Conservation (phyloP, 2,888 invertebrate species). For the Chelonus formosanus region DNA sequence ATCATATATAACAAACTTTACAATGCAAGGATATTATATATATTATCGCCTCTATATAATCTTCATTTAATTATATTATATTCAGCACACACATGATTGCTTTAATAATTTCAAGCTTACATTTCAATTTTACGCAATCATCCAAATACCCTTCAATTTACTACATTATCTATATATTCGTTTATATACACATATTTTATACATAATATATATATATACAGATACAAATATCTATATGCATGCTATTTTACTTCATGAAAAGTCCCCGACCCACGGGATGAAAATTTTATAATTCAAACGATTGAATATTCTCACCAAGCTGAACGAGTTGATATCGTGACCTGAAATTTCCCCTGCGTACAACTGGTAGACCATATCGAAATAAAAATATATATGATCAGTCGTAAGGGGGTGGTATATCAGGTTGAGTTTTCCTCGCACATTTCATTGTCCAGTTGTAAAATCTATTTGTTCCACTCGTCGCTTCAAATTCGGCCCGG, state of each 20-base stretch:
- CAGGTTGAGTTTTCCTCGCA: constrained; percentile 2
- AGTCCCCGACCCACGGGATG: constrained; percentile 43
- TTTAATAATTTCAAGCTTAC: constrained; percentile 49
- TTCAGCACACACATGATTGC: constrained; percentile 54
- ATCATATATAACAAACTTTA: constrained; percentile 37
- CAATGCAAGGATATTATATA: constrained; percentile 23
- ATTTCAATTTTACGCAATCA: constrained; percentile 39
- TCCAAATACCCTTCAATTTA: background rate
- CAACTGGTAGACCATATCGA: background rate
- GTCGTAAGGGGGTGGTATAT: background rate
- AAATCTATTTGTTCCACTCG: constrained; percentile 50
- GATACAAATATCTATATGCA: constrained; percentile 29
- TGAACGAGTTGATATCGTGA: background rate
- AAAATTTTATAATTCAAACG: constrained; percentile 31
- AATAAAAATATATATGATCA: constrained; percentile 8
- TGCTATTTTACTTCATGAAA: constrained; percentile 48
- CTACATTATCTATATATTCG: constrained; percentile 7
- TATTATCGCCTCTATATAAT: constrained; percentile 16
- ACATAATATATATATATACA: constrained; percentile 38
- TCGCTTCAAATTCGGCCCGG: constrained; percentile 38
- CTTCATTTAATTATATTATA: constrained; percentile 35
- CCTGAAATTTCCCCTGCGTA: constrained; percentile 5
- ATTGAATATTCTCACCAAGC: constrained; percentile 30
- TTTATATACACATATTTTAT: constrained; percentile 40
- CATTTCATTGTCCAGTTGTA: constrained; percentile 45